Evolutionary conservation across 2,888 invertebrate species (phyloP), one percentile per base, ranked within the genome.

Genomic region (Leptinotarsa haldemani): DNA sequence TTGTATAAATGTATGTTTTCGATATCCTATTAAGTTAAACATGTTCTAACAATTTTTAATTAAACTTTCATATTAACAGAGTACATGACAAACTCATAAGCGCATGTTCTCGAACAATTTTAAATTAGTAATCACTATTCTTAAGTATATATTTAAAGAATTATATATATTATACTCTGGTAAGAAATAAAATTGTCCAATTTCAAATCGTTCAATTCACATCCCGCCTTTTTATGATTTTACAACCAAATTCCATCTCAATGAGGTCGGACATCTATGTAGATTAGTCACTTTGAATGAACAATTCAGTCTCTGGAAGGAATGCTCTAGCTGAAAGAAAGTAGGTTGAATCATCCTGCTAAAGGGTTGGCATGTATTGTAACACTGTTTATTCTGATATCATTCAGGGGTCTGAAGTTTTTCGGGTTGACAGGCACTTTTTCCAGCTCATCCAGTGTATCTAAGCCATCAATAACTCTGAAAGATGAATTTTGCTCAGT

Each of bases 301-400:
- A 50, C n/a, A 50, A 16, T 9, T 40, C 9, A 40, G 9, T 50
- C 13, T n/a, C 15, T 50, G 50, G 50, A 15, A n/a, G 1, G 2
- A n/a, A 3, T 15, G n/a, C n/a, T n/a, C 50, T 16, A 15, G n/a
- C 50, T 40, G 40, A 9, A 40, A 40, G 40, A 9, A 40, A 7
- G 40, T 40, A 40, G 9, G 22, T 22, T 0, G 16, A 30, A 61
- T 61, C 61, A 61, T 5, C 61, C 61, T 64, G 99, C 99, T 81
- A 99, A 88, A 18, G 99, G 99, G 90, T 99, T 99, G 4, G 99
- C 98, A 90, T 99, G 99, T 85, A 99, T 97, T 9, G 97, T 98
- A 16, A 98, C 91, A 83, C 91, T 93, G 84, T 95, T 95, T 81
- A 99, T 94, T 87, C 92, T 92, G 46, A 94, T 94, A 84, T 98